A percentile compares a stretch with the other conserved stretches of the same genome.
These are phyloP conservation scores for Cyprichromis sp. DNA, from an alignment of 2,113 vertebrate species.

Conservation along the genomic window DNA sequence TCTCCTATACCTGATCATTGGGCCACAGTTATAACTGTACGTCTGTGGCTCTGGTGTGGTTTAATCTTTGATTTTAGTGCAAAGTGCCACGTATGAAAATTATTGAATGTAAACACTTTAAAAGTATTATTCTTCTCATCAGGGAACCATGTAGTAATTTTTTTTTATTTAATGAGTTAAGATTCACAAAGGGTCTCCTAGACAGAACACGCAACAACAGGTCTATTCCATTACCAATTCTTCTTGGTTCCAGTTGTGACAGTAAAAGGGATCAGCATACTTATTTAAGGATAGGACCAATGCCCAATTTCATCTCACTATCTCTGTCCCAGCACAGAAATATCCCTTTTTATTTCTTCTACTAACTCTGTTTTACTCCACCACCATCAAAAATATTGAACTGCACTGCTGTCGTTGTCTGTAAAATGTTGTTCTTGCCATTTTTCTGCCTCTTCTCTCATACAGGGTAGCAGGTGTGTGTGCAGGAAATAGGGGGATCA, in stretches of 20 bases:
- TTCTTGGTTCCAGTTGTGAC: not conserved
- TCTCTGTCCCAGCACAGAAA: not conserved
- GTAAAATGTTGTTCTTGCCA: not conserved
- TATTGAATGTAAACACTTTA: not conserved
- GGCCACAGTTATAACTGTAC: not conserved
- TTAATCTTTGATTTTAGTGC: not conserved
- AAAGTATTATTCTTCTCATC: not conserved
- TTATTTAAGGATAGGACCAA: not conserved
- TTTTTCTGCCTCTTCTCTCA: not conserved
- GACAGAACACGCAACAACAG: not conserved
- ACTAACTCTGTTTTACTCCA: not conserved
- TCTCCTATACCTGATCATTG: not conserved
- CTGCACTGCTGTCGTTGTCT: not conserved
- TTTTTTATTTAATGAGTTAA: not conserved
- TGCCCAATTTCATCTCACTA: not conserved
- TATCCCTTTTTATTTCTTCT: not conserved
- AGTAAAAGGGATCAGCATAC: not conserved
- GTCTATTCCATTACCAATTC: not conserved
- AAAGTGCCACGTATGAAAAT: not conserved
- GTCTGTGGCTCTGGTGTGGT: not conserved
- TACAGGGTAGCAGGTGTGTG: not conserved
- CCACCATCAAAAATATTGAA: not conserved
- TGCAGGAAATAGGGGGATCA: conserved; percentile 1
- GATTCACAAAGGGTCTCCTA: not conserved
- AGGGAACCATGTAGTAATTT: not conserved